Percentiles rank a stretch among this genome's conserved stretches.
phyloP scores from a whole-genome alignment of 2,888 invertebrate species.

The Apocheima hispidaria region DNA sequence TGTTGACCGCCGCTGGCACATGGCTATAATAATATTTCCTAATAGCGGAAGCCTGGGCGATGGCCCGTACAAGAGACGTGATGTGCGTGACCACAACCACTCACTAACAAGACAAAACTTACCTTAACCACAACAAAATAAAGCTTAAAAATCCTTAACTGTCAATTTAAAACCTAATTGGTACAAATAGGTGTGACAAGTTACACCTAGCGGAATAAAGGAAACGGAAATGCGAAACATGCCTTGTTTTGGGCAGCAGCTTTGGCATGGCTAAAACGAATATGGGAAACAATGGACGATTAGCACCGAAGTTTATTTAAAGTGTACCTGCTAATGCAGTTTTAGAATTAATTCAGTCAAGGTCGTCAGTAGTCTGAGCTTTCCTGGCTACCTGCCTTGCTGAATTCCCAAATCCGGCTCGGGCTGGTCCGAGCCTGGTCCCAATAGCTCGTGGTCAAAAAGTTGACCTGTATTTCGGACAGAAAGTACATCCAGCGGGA shows the following conservation, averaged over 20 bases:
- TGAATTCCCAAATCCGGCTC: too few relatives aligned
- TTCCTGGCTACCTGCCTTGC: too few relatives aligned
- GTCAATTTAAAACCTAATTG: conserved; percentile 2
- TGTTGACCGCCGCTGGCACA: conserved; percentile 47
- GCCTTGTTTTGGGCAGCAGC: conserved; percentile 39
- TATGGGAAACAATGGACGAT: conserved; percentile 51
- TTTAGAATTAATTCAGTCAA: not conserved
- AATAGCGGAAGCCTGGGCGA: conserved; percentile 61
- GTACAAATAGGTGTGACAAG: conserved; percentile 33
- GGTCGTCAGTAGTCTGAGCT: not conserved
- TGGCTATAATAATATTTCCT: conserved; percentile 60
- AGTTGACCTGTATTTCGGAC: too few relatives aligned
- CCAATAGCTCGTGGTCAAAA: too few relatives aligned
- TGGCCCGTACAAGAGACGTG: conserved; percentile 48
- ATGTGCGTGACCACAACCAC: conserved; percentile 34
- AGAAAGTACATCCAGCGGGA: too few relatives aligned
- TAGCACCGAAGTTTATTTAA: conserved; percentile 31
- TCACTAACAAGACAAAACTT: conserved; percentile 14
- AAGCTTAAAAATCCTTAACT: conserved; percentile 22
- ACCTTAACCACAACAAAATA: conserved; percentile 27
- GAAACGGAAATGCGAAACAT: conserved; percentile 52
- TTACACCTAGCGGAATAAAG: conserved; percentile 39
- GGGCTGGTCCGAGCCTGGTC: too few relatives aligned
- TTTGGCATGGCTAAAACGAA: conserved; percentile 25
- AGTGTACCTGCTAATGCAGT: not conserved